A percentile compares a stretch with the other conserved stretches of the same genome.
Evolutionary conservation across 2,888 invertebrate species (phyloP).

Genomic region (Himalopsyche tibetana): DNA sequence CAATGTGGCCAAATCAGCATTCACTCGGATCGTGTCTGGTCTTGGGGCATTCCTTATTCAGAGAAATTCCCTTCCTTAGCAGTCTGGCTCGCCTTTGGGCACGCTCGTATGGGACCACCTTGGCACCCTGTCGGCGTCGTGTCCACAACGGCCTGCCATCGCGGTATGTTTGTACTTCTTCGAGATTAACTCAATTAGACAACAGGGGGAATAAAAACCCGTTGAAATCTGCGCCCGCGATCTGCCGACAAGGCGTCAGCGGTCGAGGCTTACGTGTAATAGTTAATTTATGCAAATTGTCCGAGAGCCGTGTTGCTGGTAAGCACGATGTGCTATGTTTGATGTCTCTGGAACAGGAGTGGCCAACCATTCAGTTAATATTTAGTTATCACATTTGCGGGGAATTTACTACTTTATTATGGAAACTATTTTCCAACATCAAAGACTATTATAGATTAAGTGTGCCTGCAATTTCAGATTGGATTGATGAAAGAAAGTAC

Average conservation of each 20-base stretch:
- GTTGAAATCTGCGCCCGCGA: conserved; percentile 24
- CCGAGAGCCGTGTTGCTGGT: conserved; percentile 19
- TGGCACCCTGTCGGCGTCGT: conserved; percentile 7
- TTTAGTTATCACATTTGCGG: too few species aligned
- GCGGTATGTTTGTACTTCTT: conserved; percentile 23
- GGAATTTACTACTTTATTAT: too few species aligned
- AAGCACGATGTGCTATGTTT: conserved; percentile 9
- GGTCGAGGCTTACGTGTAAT: conserved; percentile 18
- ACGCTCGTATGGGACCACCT: background rate
- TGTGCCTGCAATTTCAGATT: too few species aligned
- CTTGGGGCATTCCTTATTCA: conserved; percentile 33
- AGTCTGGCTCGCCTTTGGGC: conserved; percentile 1
- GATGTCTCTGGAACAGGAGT: background rate
- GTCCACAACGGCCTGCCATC: background rate
- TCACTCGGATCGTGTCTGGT: background rate
- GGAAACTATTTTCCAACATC: too few species aligned
- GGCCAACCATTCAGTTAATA: background rate
- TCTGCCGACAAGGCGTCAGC: conserved; percentile 42
- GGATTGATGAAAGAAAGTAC: too few species aligned
- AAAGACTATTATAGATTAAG: too few species aligned
- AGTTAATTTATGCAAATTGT: conserved; percentile 49
- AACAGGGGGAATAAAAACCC: conserved; percentile 34
- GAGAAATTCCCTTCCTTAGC: conserved; percentile 31
- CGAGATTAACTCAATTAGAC: conserved; percentile 35
- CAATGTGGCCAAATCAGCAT: background rate